phyloP scores from a whole-genome alignment of 2,888 invertebrate genomes.

The Dolichomitus sp. region DNA sequence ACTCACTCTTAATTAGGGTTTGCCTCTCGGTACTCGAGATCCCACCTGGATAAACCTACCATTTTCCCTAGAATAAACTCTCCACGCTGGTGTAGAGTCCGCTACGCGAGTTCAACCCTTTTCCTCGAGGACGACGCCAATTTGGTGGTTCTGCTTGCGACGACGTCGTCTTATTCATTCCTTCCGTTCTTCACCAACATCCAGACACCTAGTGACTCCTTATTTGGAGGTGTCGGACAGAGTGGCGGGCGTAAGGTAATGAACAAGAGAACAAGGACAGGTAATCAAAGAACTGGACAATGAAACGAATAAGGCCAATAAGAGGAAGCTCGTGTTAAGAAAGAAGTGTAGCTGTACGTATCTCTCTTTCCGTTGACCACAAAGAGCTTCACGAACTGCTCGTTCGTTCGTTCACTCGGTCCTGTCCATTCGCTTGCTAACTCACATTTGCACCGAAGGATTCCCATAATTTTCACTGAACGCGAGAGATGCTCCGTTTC shows the following conservation, averaged over 20 bases:
- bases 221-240: not conserved
- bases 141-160: conserved; percentile 29
- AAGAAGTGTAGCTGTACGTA: conserved; percentile 65
- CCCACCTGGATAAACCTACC: conserved; percentile 81
- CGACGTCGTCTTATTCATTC: conserved; percentile 6
- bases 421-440: not conserved
- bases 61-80: conserved; percentile 60
- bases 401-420: not conserved
- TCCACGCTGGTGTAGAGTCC: conserved; percentile 2
- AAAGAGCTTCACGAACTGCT: conserved; percentile 6
- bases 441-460: conserved; percentile 50
- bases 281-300: not conserved
- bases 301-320: not conserved
- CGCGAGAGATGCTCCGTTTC: conserved; percentile 65
- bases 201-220: conserved; percentile 4
- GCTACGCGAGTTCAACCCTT: not conserved
- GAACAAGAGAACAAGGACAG: not conserved
- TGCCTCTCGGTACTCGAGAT: conserved; percentile 62
- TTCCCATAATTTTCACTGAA: conserved; percentile 75
- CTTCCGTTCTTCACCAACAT: conserved; percentile 4
- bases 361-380: conserved; percentile 41
- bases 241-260: not conserved
- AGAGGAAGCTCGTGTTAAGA: conserved; percentile 30
- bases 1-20: conserved; percentile 78
- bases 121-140: conserved; percentile 16